Conservation (phyloP, 1,140 invertebrate genomes). For the Drosophila pruinosa region DNA sequence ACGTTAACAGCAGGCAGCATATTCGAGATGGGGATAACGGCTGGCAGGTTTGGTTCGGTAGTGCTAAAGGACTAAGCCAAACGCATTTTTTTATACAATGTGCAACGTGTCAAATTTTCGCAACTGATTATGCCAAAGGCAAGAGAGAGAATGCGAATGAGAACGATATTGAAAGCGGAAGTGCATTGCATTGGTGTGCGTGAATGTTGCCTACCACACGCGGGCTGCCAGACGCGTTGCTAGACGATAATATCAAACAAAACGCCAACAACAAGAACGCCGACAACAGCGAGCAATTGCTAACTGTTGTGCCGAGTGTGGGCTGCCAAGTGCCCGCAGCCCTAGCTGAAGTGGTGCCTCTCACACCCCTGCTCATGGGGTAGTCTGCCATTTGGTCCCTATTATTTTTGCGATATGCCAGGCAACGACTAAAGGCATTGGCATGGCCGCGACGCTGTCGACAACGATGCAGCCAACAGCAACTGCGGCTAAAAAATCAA, state of each 20-base stretch:
- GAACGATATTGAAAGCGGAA: conserved; percentile 1
- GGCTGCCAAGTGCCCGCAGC: conserved; percentile 64
- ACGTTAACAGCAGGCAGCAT: conserved; percentile 8
- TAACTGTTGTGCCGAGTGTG: conserved; percentile 45
- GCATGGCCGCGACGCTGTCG: conserved; percentile 28
- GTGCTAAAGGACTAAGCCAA: background rate
- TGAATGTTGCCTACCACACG: conserved; percentile 35
- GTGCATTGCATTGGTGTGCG: conserved; percentile 32
- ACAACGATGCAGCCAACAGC: conserved; percentile 18
- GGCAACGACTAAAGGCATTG: conserved; percentile 38
- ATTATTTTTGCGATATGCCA: conserved; percentile 55
- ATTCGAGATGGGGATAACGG: background rate
- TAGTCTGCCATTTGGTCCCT: conserved; percentile 8
- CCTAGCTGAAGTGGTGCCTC: conserved; percentile 36
- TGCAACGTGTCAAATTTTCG: conserved; percentile 71
- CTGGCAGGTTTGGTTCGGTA: too few relatives aligned
- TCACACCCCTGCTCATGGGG: background rate
- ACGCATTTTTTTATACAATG: conserved; percentile 17
- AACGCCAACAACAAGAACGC: conserved; percentile 44
- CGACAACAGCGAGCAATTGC: conserved; percentile 6
- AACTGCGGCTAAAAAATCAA: conserved; percentile 57
- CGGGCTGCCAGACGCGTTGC: conserved; percentile 65
- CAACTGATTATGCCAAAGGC: conserved; percentile 72
- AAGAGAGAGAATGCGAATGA: background rate
- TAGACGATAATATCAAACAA: conserved; percentile 78